Evolutionary conservation across 2,888 invertebrate species (phyloP), one percentile per base, ranked within the genome.

Genomic region (Apoderus coryli): DNA sequence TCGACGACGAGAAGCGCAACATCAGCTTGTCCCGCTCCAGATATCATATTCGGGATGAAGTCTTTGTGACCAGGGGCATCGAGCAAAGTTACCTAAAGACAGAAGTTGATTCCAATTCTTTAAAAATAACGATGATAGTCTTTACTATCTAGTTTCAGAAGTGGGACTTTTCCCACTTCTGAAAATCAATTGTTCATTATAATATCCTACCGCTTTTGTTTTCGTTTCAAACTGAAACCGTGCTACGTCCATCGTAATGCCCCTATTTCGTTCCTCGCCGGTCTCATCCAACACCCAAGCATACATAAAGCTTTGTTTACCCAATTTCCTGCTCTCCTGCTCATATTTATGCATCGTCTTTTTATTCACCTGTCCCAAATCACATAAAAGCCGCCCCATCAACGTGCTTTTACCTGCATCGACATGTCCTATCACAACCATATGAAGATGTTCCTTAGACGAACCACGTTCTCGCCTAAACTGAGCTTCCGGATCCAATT

Each of bases 211-310:
- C 30, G 47, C 53, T 61, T 89, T 89, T 3, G 74, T 72, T 31
- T 75, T 69, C 0, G 93, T 90, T 59, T 90, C 86, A 63, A 96
- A 92, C 43, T 81, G 78, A 10, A 85, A 85, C 44, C 84, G 75
- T 1, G 90, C 96, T 9, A 98, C 79, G 60, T 99, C 98, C 90
- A 98, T 99, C 2, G 98, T 99, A 28, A 99, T 93, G 9, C 98
- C 98, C 41, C 98, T 72, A 14, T 77, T 74, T 45, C 93, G 72
- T 60, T 98, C 98, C 55, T 98, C 98, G 2, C 90, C 90, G 35
- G 95, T 96, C 61, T 99, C 96, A 59, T 98, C 98, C 29, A 98
- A 63, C 2, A 98, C 92, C 98, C 98, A 99, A 3, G 98, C 98
- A 60, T 85, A 98, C 64, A 90, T 84, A 48, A 96, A 96, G 38